These are phyloP conservation scores for Apotomis betuletana DNA, from an alignment of 2,888 invertebrate species.

Conservation along the genomic window DNA sequence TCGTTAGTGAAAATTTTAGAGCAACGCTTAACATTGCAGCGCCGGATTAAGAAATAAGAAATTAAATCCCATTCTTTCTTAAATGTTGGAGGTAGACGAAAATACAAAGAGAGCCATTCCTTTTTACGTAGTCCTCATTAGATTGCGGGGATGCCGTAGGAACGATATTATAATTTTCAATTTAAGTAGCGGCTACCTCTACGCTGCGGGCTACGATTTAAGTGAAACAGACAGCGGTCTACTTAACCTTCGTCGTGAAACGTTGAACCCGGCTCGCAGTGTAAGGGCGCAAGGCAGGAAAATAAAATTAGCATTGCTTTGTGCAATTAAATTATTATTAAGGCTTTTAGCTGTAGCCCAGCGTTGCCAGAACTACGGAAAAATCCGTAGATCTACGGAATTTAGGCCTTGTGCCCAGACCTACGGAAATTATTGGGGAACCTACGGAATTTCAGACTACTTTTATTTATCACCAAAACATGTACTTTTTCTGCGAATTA, in stretches of 20 bases:
- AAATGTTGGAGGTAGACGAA: constrained; percentile 18
- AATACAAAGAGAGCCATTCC: constrained; percentile 49
- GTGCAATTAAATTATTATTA: constrained; percentile 39
- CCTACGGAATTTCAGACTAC: too few relatives aligned
- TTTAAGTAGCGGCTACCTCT: constrained; percentile 62
- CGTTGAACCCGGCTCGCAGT: constrained; percentile 61
- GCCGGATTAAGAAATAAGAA: constrained; percentile 28
- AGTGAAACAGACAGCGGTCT: constrained; percentile 76
- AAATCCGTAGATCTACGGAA: too few relatives aligned
- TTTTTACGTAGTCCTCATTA: constrained; percentile 60
- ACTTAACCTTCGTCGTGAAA: constrained; percentile 77
- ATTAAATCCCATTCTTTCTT: constrained; percentile 19
- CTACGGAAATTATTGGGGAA: too few relatives aligned
- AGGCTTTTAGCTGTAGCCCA: constrained; percentile 15
- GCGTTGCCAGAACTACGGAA: too few relatives aligned
- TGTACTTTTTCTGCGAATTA: too few relatives aligned
- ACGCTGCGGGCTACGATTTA: constrained; percentile 67
- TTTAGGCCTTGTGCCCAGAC: too few relatives aligned
- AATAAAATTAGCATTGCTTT: constrained; percentile 41
- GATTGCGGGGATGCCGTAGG: constrained; percentile 59
- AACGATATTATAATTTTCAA: constrained; percentile 66
- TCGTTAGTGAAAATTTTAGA: constrained; percentile 24
- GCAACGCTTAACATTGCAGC: constrained; percentile 11
- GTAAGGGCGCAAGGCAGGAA: constrained; percentile 37
- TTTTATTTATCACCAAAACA: too few relatives aligned